Base-by-base conservation (phyloP, 1,140 invertebrate species). In the Aphidius gifuensis region DNA sequence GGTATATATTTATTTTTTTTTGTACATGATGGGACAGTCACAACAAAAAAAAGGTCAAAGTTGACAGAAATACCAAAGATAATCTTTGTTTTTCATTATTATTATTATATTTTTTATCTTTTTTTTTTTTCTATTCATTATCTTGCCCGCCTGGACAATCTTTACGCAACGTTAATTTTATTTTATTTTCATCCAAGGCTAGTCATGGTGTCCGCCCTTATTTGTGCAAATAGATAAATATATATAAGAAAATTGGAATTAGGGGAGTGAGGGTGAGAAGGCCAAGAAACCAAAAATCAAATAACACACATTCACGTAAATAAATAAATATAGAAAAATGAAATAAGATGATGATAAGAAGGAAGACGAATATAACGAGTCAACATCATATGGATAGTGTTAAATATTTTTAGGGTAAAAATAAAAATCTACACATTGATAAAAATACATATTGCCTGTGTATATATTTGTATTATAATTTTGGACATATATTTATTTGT, bases 151-250 rank as follows among this genome's bases (percentile, higher is more conserved):
- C n/a, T 53, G 42, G 11, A 23, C 43, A 43, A 59, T 58, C 40
- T 60, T 64, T 50, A 64, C 63, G 63, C 51, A 60, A 64, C 58
- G 53, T 64, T 64, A 60, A 57, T 50, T 64, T 57, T 48, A 32
- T 44, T 44, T 32, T 32, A 32, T 44, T 16, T 46, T 57, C 44
- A 50, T 43, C 53, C 40, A 47, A 6, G 11, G 16, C 11, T 9
- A 23, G 56, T 58, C 56, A 50, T 50, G 38, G 50, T 48, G 47
- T 59, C 50, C 42, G 23, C 39, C 43, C 48, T 23, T 8, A 16
- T 48, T 48, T 43, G 38, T 39, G 21, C 39, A 50, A 59, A 59
- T 59, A 59, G 48, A 59, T 58, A 58, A 9, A 55, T n/a, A 43
- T 32, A 32, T 32, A 55, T 23, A 56, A 9, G 21, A 58, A 59